Evolutionary conservation across 2,888 invertebrate genomes (phyloP), one percentile per base, ranked within the genome.

Genomic region (Gastracanthus pulcherrimus): DNA sequence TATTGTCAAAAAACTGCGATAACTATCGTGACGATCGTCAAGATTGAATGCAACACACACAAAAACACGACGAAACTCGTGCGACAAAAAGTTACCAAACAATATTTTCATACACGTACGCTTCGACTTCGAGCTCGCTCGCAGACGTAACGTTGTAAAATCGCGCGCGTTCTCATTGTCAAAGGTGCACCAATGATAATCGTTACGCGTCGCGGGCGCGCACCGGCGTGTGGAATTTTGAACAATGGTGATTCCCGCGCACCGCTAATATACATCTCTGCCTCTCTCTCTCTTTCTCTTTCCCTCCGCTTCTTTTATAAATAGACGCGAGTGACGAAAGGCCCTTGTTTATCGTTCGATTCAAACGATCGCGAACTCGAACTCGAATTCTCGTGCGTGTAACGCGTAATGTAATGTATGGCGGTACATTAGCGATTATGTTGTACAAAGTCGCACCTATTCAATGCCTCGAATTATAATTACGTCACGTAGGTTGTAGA

Each of bases 161-260:
- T 72, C 76, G 82, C 78, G 80, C 81, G 74, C 82, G 72, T 82
- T 84, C 82, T 82, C 82, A 84, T 84, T 84, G 84, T 85, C 85
- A 85, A 85, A 81, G 83, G 58, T 76, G 81, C 83, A n/a, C n/a
- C n/a, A 64, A 79, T 83, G 81, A 83, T 84, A 84, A 86, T 85
- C 84, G 85, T 84, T 83, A 81, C 84, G 78, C 84, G 80, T 80
- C 77, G 79, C 82, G 76, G 81, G 82, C 80, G 84, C 81, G 82
- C 84, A 85, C 76, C 84, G 84, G 81, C 84, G 86, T 85, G 77
- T 84, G 84, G 83, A 86, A 84, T 85, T 84, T 85, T 84, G 80
- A 81, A 85, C 84, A 86, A 85, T 83, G 81, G 72, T 62, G 82
- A 83, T 85, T 81, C 83, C 70, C 80, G 76, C n/a, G n/a, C n/a